These are phyloP conservation scores for Akabosia matsudoensis DNA, from an alignment of 1,140 invertebrate species.

Conservation along the genomic window DNA sequence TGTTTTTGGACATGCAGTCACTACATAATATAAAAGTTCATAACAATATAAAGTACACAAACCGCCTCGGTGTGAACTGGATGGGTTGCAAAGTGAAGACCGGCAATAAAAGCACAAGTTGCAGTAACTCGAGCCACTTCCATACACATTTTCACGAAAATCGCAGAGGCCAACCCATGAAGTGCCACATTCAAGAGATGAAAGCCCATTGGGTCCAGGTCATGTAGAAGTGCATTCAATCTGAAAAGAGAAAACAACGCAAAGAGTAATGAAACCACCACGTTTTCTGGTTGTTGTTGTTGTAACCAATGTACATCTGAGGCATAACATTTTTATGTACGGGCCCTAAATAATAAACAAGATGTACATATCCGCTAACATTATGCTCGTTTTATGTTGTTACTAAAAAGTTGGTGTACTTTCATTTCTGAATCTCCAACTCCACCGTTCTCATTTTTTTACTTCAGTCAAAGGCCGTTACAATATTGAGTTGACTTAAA, in stretches of 20 bases:
- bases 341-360: too few relatives aligned
- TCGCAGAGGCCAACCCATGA: constrained; percentile 72
- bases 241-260: constrained; percentile 53
- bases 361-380: too few relatives aligned
- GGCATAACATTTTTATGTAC: too few relatives aligned
- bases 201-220: constrained; percentile 83
- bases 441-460: too few relatives aligned
- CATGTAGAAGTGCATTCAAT: constrained; percentile 81
- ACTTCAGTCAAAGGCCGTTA: too few relatives aligned
- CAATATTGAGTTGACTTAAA: too few relatives aligned
- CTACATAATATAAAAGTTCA: too few relatives aligned
- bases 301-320: neutral
- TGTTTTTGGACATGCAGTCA: too few relatives aligned
- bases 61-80: constrained; percentile 95
- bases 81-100: constrained; percentile 88
- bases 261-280: neutral
- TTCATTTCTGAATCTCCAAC: too few relatives aligned
- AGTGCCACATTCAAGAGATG: constrained; percentile 82
- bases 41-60: too few relatives aligned
- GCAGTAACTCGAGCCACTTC: constrained; percentile 39
- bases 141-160: constrained; percentile 64
- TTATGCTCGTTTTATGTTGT: too few relatives aligned
- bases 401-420: too few relatives aligned
- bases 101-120: constrained; percentile 60
- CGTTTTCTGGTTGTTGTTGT: neutral